phyloP scores from a whole-genome alignment of 2,888 invertebrate genomes.

The Thymelicus lineola region DNA sequence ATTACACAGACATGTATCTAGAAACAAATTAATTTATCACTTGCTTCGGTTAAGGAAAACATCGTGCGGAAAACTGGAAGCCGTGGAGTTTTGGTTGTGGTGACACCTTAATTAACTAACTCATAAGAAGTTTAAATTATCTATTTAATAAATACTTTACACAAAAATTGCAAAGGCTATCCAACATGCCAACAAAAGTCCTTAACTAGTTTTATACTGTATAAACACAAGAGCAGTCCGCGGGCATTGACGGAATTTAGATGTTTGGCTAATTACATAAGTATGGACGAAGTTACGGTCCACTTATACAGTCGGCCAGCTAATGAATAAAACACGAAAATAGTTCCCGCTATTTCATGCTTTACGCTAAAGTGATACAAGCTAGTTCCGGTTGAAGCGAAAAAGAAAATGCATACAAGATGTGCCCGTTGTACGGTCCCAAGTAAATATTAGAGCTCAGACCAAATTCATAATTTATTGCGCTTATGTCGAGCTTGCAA shows the following conservation, averaged over 20 bases:
- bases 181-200: neutral
- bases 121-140: too few relatives aligned
- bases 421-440: conserved; percentile 34
- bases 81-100: too few relatives aligned
- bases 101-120: too few relatives aligned
- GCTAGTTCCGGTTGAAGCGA: neutral
- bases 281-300: conserved; percentile 16
- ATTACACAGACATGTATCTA: too few relatives aligned
- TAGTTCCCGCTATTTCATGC: neutral
- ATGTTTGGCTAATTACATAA: conserved; percentile 22
- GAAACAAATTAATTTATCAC: too few relatives aligned
- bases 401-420: conserved; percentile 30
- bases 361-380: conserved; percentile 1
- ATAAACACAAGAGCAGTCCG: neutral
- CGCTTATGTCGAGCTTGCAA: neutral
- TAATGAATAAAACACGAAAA: conserved; percentile 10
- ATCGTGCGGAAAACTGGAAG: too few relatives aligned
- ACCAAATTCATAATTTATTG: conserved; percentile 33
- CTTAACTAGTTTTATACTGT: neutral
- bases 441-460: conserved; percentile 31
- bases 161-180: neutral
- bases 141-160: too few relatives aligned
- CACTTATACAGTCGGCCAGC: conserved; percentile 8
- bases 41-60: too few relatives aligned
- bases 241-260: conserved; percentile 5